These are phyloP conservation scores for Mesorhabditis spiculigera DNA, from an alignment of 2,888 invertebrate genomes.

Conservation along the genomic window DNA sequence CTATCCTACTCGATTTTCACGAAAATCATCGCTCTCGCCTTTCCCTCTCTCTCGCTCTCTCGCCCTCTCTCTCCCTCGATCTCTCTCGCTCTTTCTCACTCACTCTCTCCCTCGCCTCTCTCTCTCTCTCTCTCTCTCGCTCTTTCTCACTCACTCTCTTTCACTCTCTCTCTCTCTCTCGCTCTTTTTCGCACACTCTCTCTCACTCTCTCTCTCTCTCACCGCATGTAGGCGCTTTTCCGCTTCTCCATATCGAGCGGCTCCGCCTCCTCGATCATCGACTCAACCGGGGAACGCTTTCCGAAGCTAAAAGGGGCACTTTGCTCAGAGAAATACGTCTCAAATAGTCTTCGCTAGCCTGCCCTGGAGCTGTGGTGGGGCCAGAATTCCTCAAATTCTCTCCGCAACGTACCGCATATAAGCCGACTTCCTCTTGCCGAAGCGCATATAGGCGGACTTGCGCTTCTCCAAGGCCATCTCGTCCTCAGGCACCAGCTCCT, in stretches of 20 bases:
- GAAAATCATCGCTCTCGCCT: too few species aligned
- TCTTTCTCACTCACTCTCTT: background rate
- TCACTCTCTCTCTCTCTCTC: background rate
- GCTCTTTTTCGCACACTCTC: too few species aligned
- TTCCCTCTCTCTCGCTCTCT: too few species aligned
- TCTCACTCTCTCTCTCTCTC: constrained; percentile 5
- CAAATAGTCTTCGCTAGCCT: too few species aligned
- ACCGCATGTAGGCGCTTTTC: constrained; percentile 49
- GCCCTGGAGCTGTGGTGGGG: too few species aligned
- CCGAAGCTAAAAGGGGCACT: constrained; percentile 33
- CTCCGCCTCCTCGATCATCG: constrained; percentile 23
- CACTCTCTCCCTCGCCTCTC: too few species aligned
- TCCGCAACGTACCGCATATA: constrained; percentile 20
- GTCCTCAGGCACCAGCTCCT: constrained; percentile 19
- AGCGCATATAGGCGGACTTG: constrained; percentile 48
- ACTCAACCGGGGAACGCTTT: constrained; percentile 33
- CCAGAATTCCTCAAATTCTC: background rate
- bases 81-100: too few species aligned
- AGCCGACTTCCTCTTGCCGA: constrained; percentile 22
- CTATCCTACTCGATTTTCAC: too few species aligned
- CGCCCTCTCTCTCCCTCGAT: too few species aligned
- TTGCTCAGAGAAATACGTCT: background rate
- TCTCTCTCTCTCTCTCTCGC: too few species aligned
- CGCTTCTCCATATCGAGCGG: constrained; percentile 38
- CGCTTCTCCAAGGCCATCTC: constrained; percentile 39